Conservation (phyloP, 2,113 vertebrate genomes). For the Oophaga pumilio region DNA sequence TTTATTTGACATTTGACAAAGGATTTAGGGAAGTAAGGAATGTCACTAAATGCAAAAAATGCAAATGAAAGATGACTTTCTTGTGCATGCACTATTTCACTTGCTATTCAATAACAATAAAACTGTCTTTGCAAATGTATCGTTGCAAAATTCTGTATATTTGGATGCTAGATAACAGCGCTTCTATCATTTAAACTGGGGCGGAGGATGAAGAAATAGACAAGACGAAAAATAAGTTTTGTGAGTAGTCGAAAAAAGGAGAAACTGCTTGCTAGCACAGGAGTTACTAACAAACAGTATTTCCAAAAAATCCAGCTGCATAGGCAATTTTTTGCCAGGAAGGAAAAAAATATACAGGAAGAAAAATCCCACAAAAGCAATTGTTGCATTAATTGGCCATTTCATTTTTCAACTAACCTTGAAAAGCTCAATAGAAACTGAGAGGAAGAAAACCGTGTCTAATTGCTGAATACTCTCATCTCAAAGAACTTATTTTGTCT, state of each 20-base stretch:
- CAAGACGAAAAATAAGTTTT: constrained; percentile 2
- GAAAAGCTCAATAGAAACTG: constrained; percentile 68
- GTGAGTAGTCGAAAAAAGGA: not conserved
- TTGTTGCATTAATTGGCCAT: constrained; percentile 66
- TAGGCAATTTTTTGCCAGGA: not conserved
- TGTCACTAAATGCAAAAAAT: constrained; percentile 51
- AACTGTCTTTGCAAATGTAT: constrained; percentile 34
- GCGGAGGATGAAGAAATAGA: not conserved
- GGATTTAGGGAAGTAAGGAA: constrained; percentile 41
- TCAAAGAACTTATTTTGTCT: constrained; percentile 32
- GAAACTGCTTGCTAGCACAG: constrained; percentile 42
- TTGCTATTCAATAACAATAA: constrained; percentile 35
- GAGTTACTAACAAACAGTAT: constrained; percentile 30
- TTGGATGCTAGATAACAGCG: not conserved
- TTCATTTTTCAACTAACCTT: constrained; percentile 69
- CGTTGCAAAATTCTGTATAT: not conserved
- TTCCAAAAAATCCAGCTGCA: constrained; percentile 23
- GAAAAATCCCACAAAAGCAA: constrained; percentile 62
- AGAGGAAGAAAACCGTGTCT: constrained; percentile 62
- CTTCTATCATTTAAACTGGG: not conserved
- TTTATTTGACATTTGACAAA: constrained; percentile 52
- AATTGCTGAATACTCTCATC: constrained; percentile 66
- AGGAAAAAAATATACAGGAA: constrained; percentile 50
- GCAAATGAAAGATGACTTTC: constrained; percentile 45
- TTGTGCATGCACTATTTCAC: constrained; percentile 36